A percentile compares a stretch with the other conserved stretches of the same genome.
Evolutionary conservation across 2,797 vertebrate genomes (phyloP).

Genomic region (Loris lydekkerianus): DNA sequence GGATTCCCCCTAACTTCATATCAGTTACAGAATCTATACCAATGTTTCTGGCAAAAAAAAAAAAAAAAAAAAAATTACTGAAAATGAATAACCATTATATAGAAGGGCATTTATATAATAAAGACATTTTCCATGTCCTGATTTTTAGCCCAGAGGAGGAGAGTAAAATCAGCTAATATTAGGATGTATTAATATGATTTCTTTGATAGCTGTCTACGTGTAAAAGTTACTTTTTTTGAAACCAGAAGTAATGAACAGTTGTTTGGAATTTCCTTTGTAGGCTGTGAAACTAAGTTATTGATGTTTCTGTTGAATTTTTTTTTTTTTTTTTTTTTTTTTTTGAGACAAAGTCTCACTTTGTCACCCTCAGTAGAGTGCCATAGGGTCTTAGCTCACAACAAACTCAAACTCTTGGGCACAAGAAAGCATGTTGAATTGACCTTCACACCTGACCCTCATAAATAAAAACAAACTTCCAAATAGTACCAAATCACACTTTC

Average conservation of each 20-base stretch:
- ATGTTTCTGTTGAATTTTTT: background rate
- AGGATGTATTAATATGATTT: background rate
- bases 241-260: background rate
- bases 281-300: background rate
- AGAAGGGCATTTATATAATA: background rate
- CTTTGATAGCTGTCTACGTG: background rate
- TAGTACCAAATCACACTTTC: background rate
- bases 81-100: slow-evolving; percentile 28
- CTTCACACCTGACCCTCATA: background rate
- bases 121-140: background rate
- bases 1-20: background rate
- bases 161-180: slow-evolving; percentile 17
- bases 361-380: too few relatives aligned
- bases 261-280: background rate
- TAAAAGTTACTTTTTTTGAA: slow-evolving; percentile 51
- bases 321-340: background rate
- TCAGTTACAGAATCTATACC: background rate
- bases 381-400: too few relatives aligned
- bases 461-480: background rate
- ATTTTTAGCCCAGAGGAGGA: slow-evolving; percentile 28
- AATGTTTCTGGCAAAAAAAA: background rate
- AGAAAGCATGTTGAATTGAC: background rate
- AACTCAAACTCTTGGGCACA: too few relatives aligned
- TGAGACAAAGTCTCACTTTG: too few relatives aligned
- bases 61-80: background rate